Conservation (phyloP, 2,113 vertebrate species). For the Haemorhous mexicanus region DNA sequence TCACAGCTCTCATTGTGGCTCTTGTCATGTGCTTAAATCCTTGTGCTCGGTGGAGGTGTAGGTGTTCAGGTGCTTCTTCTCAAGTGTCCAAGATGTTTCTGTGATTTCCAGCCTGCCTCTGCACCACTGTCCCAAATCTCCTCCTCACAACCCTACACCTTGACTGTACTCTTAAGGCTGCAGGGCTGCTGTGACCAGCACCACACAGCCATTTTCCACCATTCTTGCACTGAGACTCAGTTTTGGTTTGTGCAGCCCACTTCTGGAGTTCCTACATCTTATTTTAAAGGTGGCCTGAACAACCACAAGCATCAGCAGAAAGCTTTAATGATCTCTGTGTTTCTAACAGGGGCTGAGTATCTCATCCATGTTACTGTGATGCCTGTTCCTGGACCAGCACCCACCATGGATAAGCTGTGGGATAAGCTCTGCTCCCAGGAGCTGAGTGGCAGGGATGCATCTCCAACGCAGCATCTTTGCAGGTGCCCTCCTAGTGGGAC, state of each 20-base stretch:
- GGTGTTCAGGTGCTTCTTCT: not conserved
- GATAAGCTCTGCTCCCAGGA: not conserved
- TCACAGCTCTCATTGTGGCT: not conserved
- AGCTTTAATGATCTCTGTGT: not conserved
- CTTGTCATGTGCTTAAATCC: not conserved
- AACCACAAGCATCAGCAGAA: not conserved
- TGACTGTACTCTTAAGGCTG: not conserved
- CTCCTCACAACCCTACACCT: not conserved
- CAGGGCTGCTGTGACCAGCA: not conserved
- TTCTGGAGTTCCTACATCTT: not conserved
- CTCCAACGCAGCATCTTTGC: not conserved
- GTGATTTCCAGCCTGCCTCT: not conserved
- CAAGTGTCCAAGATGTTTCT: not conserved
- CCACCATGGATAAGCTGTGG: fast-evolving
- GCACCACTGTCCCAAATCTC: not conserved
- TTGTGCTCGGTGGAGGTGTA: not conserved
- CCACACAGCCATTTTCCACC: not conserved
- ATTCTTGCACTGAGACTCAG: not conserved
- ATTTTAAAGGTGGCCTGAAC: not conserved
- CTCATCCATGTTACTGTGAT: fast-evolving
- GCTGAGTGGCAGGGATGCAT: not conserved
- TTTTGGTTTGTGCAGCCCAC: not conserved
- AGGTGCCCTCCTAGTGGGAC: not conserved
- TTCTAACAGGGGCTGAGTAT: not conserved
- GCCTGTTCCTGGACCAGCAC: not conserved